phyloP scores from a whole-genome alignment of 2,797 vertebrate species.

The Eptatretus atami region DNA sequence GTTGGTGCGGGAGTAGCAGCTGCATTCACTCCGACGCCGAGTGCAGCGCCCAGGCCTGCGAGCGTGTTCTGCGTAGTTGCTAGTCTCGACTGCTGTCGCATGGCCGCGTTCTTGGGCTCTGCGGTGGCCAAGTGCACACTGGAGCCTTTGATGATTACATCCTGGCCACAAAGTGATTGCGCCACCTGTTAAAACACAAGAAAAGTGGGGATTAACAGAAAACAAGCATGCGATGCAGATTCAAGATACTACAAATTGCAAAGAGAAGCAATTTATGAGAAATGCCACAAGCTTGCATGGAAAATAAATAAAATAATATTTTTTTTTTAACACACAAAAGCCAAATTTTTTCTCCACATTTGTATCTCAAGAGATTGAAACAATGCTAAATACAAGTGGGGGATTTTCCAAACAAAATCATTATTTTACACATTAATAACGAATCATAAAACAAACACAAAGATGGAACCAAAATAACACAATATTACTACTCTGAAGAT shows the following conservation, averaged over 20 bases:
- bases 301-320: not conserved
- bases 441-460: no score
- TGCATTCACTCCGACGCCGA: not conserved
- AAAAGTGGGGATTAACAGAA: not conserved
- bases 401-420: no score
- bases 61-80: not conserved
- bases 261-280: no score
- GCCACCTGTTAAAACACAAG: not conserved
- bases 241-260: no score
- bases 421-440: no score
- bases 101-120: not conserved
- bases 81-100: not conserved
- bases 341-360: not conserved
- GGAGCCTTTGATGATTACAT: conserved; percentile 1
- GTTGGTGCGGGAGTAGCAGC: no score
- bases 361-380: no score
- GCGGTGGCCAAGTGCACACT: not conserved
- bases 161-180: conserved; percentile 2
- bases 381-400: no score
- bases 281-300: no score
- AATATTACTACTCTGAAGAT: no score
- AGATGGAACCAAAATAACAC: no score
- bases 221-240: no score
- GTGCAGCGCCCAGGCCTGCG: not conserved
- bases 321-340: not conserved